Conservation (phyloP, 2,888 invertebrate species). For the Scaptomyza cyrtandrae region DNA sequence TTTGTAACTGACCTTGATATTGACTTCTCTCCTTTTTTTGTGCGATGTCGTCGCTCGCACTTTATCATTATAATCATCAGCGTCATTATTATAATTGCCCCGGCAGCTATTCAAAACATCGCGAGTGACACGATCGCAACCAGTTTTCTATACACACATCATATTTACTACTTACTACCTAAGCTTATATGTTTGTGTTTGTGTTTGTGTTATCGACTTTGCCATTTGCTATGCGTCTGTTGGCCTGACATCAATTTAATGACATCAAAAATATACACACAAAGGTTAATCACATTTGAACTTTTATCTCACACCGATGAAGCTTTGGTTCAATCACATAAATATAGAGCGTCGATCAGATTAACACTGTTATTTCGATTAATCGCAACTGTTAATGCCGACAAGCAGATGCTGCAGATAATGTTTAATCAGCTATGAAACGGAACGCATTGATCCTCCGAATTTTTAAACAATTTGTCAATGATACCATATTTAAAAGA, state of each 20-base stretch:
- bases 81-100: constrained; percentile 45
- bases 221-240: constrained; percentile 31
- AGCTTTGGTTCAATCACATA: neutral
- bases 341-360: constrained; percentile 7
- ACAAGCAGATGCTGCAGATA: neutral
- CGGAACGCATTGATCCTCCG: neutral
- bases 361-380: neutral
- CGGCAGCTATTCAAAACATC: constrained; percentile 51
- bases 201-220: constrained; percentile 18
- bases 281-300: constrained; percentile 80
- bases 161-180: neutral
- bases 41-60: constrained; percentile 17
- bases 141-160: constrained; percentile 48
- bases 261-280: constrained; percentile 49
- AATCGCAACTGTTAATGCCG: neutral
- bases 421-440: neutral
- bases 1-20: constrained; percentile 80
- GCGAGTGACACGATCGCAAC: constrained; percentile 47
- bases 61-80: constrained; percentile 23
- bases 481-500: too few species aligned
- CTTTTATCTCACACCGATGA: constrained; percentile 32
- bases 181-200: too few species aligned
- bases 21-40: constrained; percentile 54
- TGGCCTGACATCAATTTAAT: constrained; percentile 65
- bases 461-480: too few species aligned